Conservation (phyloP, 2,113 vertebrate species). For the Monopterus albus region DNA sequence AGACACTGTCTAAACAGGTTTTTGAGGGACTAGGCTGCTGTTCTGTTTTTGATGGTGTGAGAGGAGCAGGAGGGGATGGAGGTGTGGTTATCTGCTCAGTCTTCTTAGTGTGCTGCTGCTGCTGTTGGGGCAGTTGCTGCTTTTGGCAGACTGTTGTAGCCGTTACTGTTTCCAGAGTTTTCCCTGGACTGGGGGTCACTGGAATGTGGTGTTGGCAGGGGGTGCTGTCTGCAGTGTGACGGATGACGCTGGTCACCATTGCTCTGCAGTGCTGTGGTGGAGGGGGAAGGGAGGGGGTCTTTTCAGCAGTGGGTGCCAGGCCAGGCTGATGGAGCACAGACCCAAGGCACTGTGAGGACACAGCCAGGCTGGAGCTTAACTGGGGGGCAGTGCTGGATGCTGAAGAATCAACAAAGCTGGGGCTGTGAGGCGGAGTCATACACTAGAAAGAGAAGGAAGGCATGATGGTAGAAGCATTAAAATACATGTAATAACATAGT, state of each 20-base stretch:
- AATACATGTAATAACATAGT: background rate
- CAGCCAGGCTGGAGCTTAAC: conserved; percentile 63
- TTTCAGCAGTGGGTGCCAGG: conserved; percentile 50
- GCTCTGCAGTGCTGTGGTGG: conserved; percentile 82
- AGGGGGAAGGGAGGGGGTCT: conserved; percentile 29
- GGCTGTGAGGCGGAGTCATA: conserved; percentile 98
- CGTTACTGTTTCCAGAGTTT: conserved; percentile 26
- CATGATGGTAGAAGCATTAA: background rate
- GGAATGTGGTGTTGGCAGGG: conserved; percentile 80
- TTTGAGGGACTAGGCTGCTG: conserved; percentile 32
- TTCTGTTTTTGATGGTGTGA: conserved; percentile 45
- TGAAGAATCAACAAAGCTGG: conserved; percentile 86
- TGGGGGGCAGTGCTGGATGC: conserved; percentile 75
- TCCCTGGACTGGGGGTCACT: conserved; percentile 57
- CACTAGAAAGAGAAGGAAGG: conserved; percentile 81
- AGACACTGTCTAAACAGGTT: conserved; percentile 73
- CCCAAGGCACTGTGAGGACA: conserved; percentile 40
- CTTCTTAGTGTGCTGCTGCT: conserved; percentile 42
- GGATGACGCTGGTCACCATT: conserved; percentile 90
- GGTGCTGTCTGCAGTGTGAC: conserved; percentile 87
- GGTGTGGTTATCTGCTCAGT: conserved; percentile 58
- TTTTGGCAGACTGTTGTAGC: conserved; percentile 46
- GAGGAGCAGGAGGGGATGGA: conserved; percentile 40
- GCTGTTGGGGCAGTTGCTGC: conserved; percentile 23
- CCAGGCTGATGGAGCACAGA: conserved; percentile 51